These are phyloP conservation scores for Epizoanthus ramosus DNA, from an alignment of 92 coral and sea anemone species.

Conservation along the genomic window DNA sequence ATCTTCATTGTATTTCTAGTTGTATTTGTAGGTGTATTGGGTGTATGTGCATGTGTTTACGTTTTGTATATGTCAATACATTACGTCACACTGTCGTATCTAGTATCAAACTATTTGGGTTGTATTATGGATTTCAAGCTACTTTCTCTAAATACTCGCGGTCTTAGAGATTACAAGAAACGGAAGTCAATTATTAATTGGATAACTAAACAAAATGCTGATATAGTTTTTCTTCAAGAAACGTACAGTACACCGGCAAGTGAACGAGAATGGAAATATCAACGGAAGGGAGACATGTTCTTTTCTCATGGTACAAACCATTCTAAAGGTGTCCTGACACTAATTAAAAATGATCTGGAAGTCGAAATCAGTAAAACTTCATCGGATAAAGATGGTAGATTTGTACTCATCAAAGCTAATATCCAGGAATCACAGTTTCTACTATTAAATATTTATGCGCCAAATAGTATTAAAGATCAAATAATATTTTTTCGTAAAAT, in stretches of 20 bases:
- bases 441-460: conserved; percentile 50
- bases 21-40: too few relatives aligned
- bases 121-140: conserved; percentile 16
- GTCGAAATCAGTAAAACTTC: not conserved
- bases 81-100: too few relatives aligned
- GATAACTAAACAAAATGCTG: conserved; percentile 30
- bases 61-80: too few relatives aligned
- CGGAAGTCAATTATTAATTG: conserved; percentile 35
- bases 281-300: conserved; percentile 53
- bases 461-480: conserved; percentile 33
- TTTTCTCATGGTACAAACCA: conserved; percentile 57
- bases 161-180: conserved; percentile 10
- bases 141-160: conserved; percentile 26
- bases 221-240: conserved; percentile 56
- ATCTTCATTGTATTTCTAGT: too few relatives aligned
- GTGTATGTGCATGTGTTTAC: too few relatives aligned
- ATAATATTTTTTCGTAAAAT: conserved; percentile 17
- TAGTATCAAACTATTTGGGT: too few relatives aligned
- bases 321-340: conserved; percentile 48
- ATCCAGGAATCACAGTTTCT: conserved; percentile 38
- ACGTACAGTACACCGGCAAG: conserved; percentile 51
- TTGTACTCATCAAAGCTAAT: conserved; percentile 2
- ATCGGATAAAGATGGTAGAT: conserved; percentile 12
- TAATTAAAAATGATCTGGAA: conserved; percentile 31
- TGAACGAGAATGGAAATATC: conserved; percentile 43